A percentile compares a stretch with the other conserved stretches of the same genome.
Conservation (phyloP, 2,797 vertebrate genomes). For the Coregonus suidteri region DNA sequence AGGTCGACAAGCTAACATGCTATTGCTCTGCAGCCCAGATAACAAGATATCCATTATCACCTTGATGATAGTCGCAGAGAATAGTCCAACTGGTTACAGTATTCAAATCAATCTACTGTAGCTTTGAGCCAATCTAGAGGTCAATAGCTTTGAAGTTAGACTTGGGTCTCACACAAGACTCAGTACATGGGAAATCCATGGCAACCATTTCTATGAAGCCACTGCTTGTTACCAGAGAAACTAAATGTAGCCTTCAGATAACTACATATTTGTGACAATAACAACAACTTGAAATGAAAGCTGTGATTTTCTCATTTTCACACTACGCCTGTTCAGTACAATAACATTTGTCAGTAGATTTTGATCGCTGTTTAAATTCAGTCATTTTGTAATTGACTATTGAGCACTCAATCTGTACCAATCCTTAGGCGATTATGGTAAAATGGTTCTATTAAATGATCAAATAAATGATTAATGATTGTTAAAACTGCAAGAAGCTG, state of each 20-base stretch:
- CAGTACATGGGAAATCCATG: conserved; percentile 18
- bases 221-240: conserved; percentile 24
- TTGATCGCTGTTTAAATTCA: not conserved
- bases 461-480: too few species aligned
- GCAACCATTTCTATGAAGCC: conserved; percentile 18
- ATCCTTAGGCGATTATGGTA: too few species aligned
- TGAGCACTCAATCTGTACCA: too few species aligned
- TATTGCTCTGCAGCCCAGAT: not conserved
- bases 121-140: conserved; percentile 18
- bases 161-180: not conserved
- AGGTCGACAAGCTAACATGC: not conserved
- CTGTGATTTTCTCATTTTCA: conserved; percentile 6
- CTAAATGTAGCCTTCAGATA: conserved; percentile 1
- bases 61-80: not conserved
- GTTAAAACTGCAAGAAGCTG: too few species aligned
- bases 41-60: not conserved
- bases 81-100: conserved; percentile 17
- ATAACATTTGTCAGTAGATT: not conserved
- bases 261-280: not conserved
- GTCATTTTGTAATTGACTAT: not conserved
- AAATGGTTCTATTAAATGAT: too few species aligned
- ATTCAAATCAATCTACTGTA: conserved; percentile 24
- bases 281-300: not conserved
- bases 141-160: conserved; percentile 17
- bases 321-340: not conserved